Evolutionary conservation across 2,113 vertebrate genomes (phyloP), one percentile per base, ranked within the genome.

Genomic region (Euleptes europaea): DNA sequence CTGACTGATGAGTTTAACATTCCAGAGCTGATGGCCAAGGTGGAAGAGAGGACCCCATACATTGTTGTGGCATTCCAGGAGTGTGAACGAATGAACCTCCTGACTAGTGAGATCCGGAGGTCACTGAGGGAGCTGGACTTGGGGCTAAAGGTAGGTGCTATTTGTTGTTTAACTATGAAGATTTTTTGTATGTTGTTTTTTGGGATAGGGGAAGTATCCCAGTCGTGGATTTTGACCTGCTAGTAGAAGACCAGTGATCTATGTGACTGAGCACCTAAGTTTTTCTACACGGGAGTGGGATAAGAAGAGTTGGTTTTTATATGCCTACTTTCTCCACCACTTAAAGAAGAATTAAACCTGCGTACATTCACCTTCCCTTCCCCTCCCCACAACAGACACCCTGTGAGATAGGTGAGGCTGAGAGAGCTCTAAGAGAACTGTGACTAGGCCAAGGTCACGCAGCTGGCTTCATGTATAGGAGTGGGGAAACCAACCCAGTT

Each of bases 81-180:
- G 92, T 99, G 98, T 4, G 98, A 99, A 57, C 95, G 97, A 79
- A 98, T 99, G 98, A 99, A 99, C 83, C 0, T 90, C 60, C 98
- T 99, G 33, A 99, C 96, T 0, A 88, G 91, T 11, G 97, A 99
- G 86, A 96, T 99, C 13, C 96, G 92, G 90, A 91, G 90, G 82
- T 98, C 98, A 0, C 97, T 99, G 1, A 82, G 76, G 1, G 97
- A 98, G 84, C 96, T 99, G 81, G 95, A 91, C 78, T 96, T 99
- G 11, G 97, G 98, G 28, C 94, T 99, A 66, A 99, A 98, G 98
- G 98, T 98, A 80, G 88, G 92, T 44, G n/a, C 38, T 47, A 42
- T 76, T 35, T 19, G 0, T 0, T 13, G 2, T 51, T 21, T 19
- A 31, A 9, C 0, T 0, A 38, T 1, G 3, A 47, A 3, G 33